Conservation (phyloP, 1,140 invertebrate species). For the Camponotus floridanus region DNA sequence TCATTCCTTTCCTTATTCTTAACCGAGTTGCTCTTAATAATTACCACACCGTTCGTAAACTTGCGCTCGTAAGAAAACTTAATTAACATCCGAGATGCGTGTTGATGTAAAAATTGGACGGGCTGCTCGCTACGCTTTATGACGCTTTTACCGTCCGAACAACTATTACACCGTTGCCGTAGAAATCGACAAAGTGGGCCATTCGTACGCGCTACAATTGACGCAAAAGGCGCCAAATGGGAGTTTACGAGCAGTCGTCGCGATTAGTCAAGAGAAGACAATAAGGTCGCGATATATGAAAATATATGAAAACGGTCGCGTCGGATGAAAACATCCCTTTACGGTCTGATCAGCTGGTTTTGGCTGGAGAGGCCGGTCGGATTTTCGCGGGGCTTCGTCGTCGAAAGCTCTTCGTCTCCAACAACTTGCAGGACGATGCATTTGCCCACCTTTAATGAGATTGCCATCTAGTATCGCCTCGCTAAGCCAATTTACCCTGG, state of each 20-base stretch:
- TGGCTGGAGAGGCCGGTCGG: no score
- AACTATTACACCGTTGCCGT: background rate
- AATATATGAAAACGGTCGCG: background rate
- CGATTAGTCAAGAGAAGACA: constrained; percentile 8
- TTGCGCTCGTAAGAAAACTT: background rate
- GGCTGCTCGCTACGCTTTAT: background rate
- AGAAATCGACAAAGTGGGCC: constrained; percentile 9
- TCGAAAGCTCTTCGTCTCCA: constrained; percentile 5
- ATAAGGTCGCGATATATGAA: constrained; percentile 24
- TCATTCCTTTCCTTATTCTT: background rate
- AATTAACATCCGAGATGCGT: background rate
- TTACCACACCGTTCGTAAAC: background rate
- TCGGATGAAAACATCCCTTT: constrained; percentile 37
- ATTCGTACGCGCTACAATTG: constrained; percentile 25
- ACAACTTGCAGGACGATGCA: background rate
- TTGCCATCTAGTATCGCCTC: constrained; percentile 47
- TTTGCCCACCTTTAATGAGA: constrained; percentile 52
- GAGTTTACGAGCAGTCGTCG: constrained; percentile 32
- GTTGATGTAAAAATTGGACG: constrained; percentile 17
- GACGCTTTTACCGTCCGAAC: background rate
- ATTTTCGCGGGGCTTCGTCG: constrained; percentile 18
- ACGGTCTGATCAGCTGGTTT: constrained; percentile 24
- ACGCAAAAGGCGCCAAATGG: constrained; percentile 21
- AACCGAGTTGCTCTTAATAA: constrained; percentile 5
- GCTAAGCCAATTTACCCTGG: constrained; percentile 53